These are phyloP conservation scores for Pterostichus madidus DNA, from an alignment of 2,888 invertebrate genomes.

Conservation along the genomic window DNA sequence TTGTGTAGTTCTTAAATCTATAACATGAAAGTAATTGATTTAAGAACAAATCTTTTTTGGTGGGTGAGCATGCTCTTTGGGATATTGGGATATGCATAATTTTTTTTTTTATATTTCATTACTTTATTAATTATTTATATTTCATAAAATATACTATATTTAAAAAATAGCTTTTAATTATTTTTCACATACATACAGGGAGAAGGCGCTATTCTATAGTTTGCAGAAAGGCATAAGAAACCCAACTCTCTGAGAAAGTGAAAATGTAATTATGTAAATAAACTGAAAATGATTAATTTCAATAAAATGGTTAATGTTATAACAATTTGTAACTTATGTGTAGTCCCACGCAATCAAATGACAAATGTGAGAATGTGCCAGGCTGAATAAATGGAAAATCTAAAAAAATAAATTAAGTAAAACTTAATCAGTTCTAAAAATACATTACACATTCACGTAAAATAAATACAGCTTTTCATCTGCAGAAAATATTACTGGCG, in stretches of 20 bases:
- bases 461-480: slow-evolving; percentile 9
- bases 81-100: too few relatives aligned
- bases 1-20: too few relatives aligned
- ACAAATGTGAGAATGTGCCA: not conserved
- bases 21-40: too few relatives aligned
- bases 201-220: not conserved
- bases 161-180: too few relatives aligned
- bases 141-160: too few relatives aligned
- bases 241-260: not conserved
- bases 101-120: too few relatives aligned
- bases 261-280: slow-evolving; percentile 12
- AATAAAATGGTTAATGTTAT: not conserved
- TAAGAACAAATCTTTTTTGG: too few relatives aligned
- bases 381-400: not conserved
- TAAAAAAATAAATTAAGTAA: not conserved
- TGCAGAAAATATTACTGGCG: slow-evolving; percentile 3
- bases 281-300: not conserved
- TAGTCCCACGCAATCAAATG: not conserved
- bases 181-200: too few relatives aligned
- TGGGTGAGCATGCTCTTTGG: too few relatives aligned
- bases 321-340: not conserved
- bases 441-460: not conserved
- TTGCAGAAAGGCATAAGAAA: not conserved
- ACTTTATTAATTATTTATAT: too few relatives aligned
- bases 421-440: not conserved